A percentile compares a stretch with the other conserved stretches of the same genome.
phyloP scores from a whole-genome alignment of 1,140 invertebrate species.

The Lanistes nyassanus region DNA sequence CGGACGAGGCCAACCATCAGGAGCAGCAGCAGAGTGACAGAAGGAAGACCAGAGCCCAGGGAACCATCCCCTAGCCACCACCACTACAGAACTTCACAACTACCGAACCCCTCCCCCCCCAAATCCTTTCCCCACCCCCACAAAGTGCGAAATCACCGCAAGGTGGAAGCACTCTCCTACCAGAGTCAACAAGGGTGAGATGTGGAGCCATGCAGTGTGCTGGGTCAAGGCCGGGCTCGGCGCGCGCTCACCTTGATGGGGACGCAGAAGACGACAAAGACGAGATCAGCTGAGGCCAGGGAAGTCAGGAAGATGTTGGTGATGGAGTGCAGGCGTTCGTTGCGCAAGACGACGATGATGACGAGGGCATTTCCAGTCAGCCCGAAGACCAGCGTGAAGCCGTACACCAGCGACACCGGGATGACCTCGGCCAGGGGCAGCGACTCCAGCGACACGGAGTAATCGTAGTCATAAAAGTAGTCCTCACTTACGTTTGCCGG shows the following conservation, averaged over 20 bases:
- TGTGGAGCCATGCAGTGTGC: no score
- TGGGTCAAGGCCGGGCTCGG: no score
- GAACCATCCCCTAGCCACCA: no score
- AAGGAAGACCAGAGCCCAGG: no score
- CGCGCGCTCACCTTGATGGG: conserved; percentile 76
- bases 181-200: no score
- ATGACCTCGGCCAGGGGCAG: conserved; percentile 71
- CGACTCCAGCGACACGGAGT: conserved; percentile 55
- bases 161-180: no score
- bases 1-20: no score
- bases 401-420: conserved; percentile 73
- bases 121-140: no score
- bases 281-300: conserved; percentile 78
- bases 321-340: conserved; percentile 70
- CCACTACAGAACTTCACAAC: no score
- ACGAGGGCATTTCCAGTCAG: conserved; percentile 73
- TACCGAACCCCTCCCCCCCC: no score
- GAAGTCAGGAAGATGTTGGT: conserved; percentile 78
- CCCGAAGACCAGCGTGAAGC: conserved; percentile 73
- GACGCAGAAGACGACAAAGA: conserved; percentile 78
- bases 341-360: conserved; percentile 71
- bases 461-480: conserved; percentile 66
- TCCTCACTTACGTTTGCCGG: conserved; percentile 8
- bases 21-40: no score
- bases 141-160: no score